A percentile compares a stretch with the other conserved stretches of the same genome.
Conservation (phyloP, 1,140 invertebrate species). For the Nasonia longicornis region DNA sequence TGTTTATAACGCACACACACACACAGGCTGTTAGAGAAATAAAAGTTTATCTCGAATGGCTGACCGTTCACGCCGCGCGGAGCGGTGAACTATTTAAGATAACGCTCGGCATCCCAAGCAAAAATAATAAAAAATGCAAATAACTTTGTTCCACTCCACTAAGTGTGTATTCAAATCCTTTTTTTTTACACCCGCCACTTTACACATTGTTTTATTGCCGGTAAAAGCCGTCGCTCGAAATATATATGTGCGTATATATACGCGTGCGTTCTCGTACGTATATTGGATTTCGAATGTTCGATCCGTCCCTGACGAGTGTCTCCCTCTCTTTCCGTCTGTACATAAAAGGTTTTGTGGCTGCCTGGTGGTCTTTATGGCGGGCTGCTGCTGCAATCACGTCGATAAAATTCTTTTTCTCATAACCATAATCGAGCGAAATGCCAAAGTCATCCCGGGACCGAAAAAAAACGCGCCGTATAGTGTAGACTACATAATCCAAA, state of each 20-base stretch:
- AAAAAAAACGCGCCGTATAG: background rate
- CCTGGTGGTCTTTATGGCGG: slow-evolving; percentile 12
- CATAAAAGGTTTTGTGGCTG: slow-evolving; percentile 37
- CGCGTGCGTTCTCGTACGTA: background rate
- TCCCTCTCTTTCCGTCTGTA: background rate
- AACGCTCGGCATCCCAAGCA: background rate
- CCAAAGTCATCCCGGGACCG: background rate
- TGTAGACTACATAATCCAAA: background rate
- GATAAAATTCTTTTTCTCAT: slow-evolving; percentile 33
- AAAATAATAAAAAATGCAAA: slow-evolving; percentile 3
- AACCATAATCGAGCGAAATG: slow-evolving; percentile 32
- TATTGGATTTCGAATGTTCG: slow-evolving; percentile 40
- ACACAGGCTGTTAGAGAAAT: background rate
- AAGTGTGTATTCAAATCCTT: slow-evolving; percentile 6
- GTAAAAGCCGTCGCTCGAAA: slow-evolving; percentile 4
- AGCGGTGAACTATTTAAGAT: background rate
- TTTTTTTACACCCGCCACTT: slow-evolving; percentile 19
- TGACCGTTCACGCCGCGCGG: background rate
- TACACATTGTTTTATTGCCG: slow-evolving; percentile 24
- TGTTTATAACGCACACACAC: background rate
- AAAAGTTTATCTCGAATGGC: background rate
- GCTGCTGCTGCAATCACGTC: slow-evolving; percentile 12
- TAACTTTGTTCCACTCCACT: background rate
- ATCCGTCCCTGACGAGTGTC: slow-evolving; percentile 6
- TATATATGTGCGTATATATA: slow-evolving; percentile 15